These are phyloP conservation scores for Meda fulgida DNA, from an alignment of 2,797 vertebrate genomes.

Conservation along the genomic window DNA sequence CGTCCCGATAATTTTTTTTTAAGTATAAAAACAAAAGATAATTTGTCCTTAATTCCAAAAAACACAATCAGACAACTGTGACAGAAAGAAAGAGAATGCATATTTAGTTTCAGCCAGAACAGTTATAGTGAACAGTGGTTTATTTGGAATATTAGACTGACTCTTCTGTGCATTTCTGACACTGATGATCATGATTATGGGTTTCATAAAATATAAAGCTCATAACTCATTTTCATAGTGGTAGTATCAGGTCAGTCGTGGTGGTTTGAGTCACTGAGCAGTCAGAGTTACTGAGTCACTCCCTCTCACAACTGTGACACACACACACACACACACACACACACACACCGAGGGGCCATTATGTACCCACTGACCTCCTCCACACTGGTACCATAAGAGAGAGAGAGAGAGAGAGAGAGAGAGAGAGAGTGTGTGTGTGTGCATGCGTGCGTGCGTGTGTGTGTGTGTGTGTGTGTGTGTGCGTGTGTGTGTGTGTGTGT, in stretches of 20 bases:
- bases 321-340: constrained; percentile 57
- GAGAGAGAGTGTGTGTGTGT: too few species aligned
- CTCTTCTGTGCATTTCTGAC: background rate
- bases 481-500: background rate
- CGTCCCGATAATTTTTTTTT: too few species aligned
- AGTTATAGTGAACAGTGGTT: background rate
- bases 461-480: too few species aligned
- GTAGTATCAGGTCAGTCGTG: background rate
- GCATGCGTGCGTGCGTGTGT: too few species aligned
- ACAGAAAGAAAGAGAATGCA: too few species aligned
- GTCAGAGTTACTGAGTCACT: constrained; percentile 65
- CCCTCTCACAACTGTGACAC: constrained; percentile 79
- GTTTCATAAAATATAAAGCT: background rate
- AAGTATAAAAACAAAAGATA: too few species aligned
- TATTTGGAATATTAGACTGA: background rate
- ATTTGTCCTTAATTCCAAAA: too few species aligned
- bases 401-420: too few species aligned
- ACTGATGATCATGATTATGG: background rate
- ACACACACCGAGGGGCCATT: constrained; percentile 54
- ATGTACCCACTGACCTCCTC: constrained; percentile 81
- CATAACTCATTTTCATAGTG: background rate
- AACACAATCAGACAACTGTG: too few species aligned
- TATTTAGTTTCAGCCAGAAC: too few species aligned
- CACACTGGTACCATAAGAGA: constrained; percentile 41
- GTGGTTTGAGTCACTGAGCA: background rate